Conservation (phyloP, 2,113 vertebrate genomes). For the Tringa solitaria region DNA sequence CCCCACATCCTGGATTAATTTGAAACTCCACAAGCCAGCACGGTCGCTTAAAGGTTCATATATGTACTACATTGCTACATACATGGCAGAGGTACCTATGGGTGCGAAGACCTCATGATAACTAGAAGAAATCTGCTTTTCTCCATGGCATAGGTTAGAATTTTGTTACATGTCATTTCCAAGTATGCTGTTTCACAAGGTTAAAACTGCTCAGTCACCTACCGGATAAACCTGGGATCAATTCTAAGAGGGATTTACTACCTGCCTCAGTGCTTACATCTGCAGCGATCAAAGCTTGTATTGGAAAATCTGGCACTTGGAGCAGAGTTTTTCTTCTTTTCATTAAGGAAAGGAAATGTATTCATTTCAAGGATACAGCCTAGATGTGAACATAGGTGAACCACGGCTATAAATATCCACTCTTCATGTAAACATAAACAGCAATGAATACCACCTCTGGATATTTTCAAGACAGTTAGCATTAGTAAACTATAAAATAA, state of each 20-base stretch:
- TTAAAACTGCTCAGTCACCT: constrained; percentile 25
- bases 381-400: neutral
- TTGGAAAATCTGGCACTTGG: neutral
- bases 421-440: neutral
- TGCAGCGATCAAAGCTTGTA: constrained; percentile 23
- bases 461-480: neutral
- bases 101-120: neutral
- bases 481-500: neutral
- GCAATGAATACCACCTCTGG: neutral
- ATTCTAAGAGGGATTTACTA: constrained; percentile 60
- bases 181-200: constrained; percentile 13
- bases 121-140: constrained; percentile 22
- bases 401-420: neutral
- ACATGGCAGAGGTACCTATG: neutral
- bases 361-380: neutral
- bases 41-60: neutral
- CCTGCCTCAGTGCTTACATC: constrained; percentile 25
- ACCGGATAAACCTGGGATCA: constrained; percentile 26
- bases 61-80: neutral
- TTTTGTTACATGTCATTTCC: constrained; percentile 19
- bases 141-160: neutral
- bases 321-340: neutral
- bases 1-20: neutral
- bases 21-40: neutral
- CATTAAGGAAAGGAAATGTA: constrained; percentile 21